A percentile compares a stretch with the other conserved stretches of the same genome.
phyloP scores from a whole-genome alignment of 2,888 invertebrate species.

The Oligia latruncula region DNA sequence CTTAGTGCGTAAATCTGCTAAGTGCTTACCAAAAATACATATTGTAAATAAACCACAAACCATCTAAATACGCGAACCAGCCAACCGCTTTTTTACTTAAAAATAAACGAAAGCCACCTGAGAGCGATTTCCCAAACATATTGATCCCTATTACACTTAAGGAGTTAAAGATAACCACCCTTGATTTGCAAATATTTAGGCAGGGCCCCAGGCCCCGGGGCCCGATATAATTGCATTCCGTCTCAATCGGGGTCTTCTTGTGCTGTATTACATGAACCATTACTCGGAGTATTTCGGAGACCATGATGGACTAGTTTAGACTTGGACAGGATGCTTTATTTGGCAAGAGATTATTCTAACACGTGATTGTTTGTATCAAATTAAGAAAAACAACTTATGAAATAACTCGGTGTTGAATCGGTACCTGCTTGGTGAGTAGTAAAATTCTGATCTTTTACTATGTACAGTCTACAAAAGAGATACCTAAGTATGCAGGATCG shows the following conservation, averaged over 20 bases:
- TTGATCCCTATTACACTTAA: constrained; percentile 59
- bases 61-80: constrained; percentile 9
- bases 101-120: constrained; percentile 32
- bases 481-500: too few relatives aligned
- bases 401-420: not conserved
- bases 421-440: not conserved
- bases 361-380: not conserved
- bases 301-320: constrained; percentile 39
- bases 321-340: not conserved
- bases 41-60: constrained; percentile 16
- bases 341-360: not conserved
- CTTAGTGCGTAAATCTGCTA: not conserved
- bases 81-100: constrained; percentile 33
- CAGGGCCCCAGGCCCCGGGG: constrained; percentile 56
- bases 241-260: constrained; percentile 67
- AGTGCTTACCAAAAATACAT: not conserved
- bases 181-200: constrained; percentile 74
- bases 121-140: constrained; percentile 55
- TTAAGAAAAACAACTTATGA: not conserved
- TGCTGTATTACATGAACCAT: constrained; percentile 68
- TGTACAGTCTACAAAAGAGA: too few relatives aligned
- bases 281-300: constrained; percentile 52
- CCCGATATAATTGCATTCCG: constrained; percentile 73
- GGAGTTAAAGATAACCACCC: constrained; percentile 68
- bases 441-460: not conserved